Conservation (phyloP, 2,797 vertebrate genomes). For the Sitta carolinensis region DNA sequence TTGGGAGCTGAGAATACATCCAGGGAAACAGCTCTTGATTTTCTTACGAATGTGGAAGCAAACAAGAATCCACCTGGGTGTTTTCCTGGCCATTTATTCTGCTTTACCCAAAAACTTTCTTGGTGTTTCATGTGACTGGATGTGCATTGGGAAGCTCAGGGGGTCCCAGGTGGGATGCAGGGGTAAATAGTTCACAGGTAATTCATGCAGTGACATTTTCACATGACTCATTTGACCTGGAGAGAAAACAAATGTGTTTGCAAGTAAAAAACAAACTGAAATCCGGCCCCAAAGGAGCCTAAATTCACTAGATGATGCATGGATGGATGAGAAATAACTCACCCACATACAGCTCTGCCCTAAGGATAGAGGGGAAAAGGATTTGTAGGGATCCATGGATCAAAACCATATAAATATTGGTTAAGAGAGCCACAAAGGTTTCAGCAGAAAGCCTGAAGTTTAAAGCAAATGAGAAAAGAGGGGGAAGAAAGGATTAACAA, state of each 20-base stretch:
- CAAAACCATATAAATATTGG: neutral
- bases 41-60: neutral
- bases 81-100: neutral
- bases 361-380: neutral
- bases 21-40: neutral
- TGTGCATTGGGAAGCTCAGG: neutral
- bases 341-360: neutral
- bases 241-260: constrained; percentile 33
- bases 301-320: neutral
- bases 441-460: neutral
- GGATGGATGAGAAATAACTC: neutral
- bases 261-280: neutral
- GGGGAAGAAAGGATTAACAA: neutral
- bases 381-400: neutral
- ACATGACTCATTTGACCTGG: neutral
- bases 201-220: constrained; percentile 15
- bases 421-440: neutral
- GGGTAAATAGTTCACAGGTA: constrained; percentile 30
- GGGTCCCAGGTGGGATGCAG: neutral
- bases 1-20: neutral
- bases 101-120: neutral
- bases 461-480: neutral
- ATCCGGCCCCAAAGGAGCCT: neutral
- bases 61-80: neutral
- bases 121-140: rapidly evolving